These are phyloP conservation scores for Rhinopomastus cyanomelas DNA, from an alignment of 2,113 vertebrate genomes.

Conservation along the genomic window DNA sequence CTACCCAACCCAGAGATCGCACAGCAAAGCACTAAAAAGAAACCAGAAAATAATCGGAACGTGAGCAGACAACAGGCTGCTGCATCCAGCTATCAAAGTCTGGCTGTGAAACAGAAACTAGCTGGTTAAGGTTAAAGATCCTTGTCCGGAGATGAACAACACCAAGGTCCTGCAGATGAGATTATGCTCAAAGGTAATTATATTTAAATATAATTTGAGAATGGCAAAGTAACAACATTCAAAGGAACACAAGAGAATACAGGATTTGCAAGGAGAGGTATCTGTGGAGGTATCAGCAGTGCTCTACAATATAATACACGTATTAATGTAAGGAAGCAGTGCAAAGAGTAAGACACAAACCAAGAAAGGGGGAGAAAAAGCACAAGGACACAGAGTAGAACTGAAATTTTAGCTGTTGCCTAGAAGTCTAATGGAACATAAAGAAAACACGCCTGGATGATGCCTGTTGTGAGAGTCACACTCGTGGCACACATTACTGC, in stretches of 20 bases:
- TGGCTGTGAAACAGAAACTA: not conserved
- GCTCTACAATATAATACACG: not conserved
- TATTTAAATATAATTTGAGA: not conserved
- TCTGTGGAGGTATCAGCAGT: not conserved
- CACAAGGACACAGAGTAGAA: not conserved
- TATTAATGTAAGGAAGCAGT: not conserved
- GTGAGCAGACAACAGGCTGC: not conserved
- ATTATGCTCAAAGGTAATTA: not conserved
- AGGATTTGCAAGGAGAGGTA: not conserved
- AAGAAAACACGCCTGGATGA: not conserved
- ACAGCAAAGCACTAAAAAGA: constrained; percentile 87
- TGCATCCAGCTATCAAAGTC: not conserved
- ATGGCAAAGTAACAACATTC: not conserved
- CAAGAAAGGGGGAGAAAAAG: not conserved
- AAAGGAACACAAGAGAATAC: not conserved
- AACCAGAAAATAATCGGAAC: not conserved
- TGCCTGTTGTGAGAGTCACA: not conserved
- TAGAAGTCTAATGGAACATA: not conserved
- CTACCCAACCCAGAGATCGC: constrained; percentile 94
- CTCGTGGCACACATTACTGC: not conserved
- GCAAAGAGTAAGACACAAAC: not conserved
- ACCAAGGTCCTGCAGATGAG: not conserved
- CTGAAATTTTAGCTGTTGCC: not conserved
- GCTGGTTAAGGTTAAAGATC: not conserved
- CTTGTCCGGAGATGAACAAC: not conserved